Conservation (phyloP, 1,140 invertebrate genomes). For the Anthonomus grandis region DNA sequence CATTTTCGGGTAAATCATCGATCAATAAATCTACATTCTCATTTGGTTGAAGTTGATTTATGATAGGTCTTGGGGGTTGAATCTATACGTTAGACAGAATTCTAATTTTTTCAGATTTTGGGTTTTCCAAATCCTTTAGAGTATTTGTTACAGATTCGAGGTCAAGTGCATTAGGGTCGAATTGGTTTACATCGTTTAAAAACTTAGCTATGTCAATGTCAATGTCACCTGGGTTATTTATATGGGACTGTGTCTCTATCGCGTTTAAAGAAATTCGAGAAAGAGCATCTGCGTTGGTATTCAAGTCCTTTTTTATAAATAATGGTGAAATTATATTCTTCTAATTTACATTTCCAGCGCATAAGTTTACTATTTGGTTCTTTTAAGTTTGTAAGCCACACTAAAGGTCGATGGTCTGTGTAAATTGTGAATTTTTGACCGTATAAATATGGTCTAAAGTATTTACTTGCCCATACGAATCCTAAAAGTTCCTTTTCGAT, state of each 20-base stretch:
- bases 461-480: conserved; percentile 36
- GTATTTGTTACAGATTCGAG: neutral
- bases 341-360: conserved; percentile 46
- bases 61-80: too few species aligned
- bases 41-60: conserved; percentile 1
- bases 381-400: conserved; percentile 46
- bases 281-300: conserved; percentile 25
- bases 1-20: neutral
- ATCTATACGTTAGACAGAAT: too few species aligned
- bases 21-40: neutral
- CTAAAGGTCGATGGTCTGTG: conserved; percentile 29
- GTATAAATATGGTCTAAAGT: conserved; percentile 32
- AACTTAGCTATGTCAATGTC: conserved; percentile 1
- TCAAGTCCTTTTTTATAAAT: conserved; percentile 46
- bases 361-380: conserved; percentile 47
- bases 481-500: conserved; percentile 44
- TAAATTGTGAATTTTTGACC: conserved; percentile 26
- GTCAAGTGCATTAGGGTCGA: too few species aligned
- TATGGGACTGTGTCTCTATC: conserved; percentile 1
- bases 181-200: too few species aligned
- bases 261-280: conserved; percentile 5
- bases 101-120: too few species aligned
- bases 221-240: conserved; percentile 8
- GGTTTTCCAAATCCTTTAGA: neutral
- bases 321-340: conserved; percentile 50